Evolutionary conservation across 2,888 invertebrate genomes (phyloP), one percentile per base, ranked within the genome.

Genomic region (Alcis repandata): DNA sequence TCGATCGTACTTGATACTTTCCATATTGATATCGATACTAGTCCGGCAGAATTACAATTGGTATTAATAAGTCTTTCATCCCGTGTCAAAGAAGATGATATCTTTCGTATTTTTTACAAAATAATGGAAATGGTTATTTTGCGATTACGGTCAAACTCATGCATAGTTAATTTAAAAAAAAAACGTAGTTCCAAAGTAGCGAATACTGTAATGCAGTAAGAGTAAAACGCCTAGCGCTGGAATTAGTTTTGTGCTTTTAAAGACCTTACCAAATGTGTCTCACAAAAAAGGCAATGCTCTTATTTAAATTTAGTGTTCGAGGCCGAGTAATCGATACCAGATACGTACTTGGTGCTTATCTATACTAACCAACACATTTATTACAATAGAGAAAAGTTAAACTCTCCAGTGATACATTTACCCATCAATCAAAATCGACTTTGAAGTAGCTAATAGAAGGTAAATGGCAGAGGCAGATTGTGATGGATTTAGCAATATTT

Each of bases 401-500:
- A 49, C 48, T 51, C 36, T 43, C 6, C 20, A 11, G n/a, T 20
- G 40, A 53, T 63, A 59, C 36, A 54, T 59, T 54, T 11, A 3
- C 46, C 19, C 41, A 64, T 64, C 59, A 53, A 64, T 64, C 63
- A 64, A 17, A 22, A 54, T 59, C 27, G 46, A 17, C 19, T 53
- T 19, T 13, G 38, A 48, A 54, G 59, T 43, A 59, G 59, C 59
- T 64, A 59, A 59, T 59, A 41, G 46, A 53, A 40, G 45, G 53
- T 58, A 53, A 52, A 40, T 53, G 52, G 45, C 2, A 7, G 38
- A 22, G 43, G 43, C 51, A 45, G 45, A 52, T 32, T 51, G 32
- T 46, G 57, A 63, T 58, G 38, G 46, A 57, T 56, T 33, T 33
- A 49, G 1, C 4, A 19, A 17, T 58, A 58, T 49, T 56, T 52